Percentiles rank a stretch among this genome's conserved stretches.
Conservation (phyloP, 2,888 invertebrate species). For the Acleris laterana region DNA sequence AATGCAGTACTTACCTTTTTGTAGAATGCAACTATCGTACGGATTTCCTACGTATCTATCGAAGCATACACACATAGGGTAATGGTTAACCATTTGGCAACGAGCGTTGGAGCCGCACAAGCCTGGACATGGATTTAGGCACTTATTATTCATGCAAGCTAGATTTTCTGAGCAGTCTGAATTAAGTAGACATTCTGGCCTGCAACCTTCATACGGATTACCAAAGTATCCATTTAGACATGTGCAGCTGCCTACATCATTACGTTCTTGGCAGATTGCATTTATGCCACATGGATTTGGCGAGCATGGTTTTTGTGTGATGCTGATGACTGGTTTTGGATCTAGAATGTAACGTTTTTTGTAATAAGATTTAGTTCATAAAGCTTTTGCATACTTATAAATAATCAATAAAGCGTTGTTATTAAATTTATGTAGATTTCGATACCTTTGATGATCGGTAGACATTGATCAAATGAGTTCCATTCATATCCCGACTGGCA, state of each 20-base stretch:
- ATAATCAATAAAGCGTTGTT: too few species aligned
- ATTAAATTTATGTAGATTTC: not conserved
- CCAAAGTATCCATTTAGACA: constrained; percentile 88
- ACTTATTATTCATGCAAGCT: constrained; percentile 87
- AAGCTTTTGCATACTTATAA: not conserved
- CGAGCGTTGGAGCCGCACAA: constrained; percentile 90
- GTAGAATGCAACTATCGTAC: constrained; percentile 71
- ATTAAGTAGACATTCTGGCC: constrained; percentile 89
- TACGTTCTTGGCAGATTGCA: constrained; percentile 87
- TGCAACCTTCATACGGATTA: constrained; percentile 88
- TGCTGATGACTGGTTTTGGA: constrained; percentile 51
- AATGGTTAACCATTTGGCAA: constrained; percentile 90
- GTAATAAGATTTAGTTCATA: not conserved
- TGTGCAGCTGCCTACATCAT: constrained; percentile 87
- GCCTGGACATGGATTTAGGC: constrained; percentile 89
- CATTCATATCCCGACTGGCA: constrained; percentile 89
- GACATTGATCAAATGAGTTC: constrained; percentile 90
- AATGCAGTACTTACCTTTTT: constrained; percentile 59
- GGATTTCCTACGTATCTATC: constrained; percentile 89
- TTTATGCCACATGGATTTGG: constrained; percentile 88
- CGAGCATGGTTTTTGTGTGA: constrained; percentile 74
- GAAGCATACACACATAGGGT: constrained; percentile 89
- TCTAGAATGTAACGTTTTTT: constrained; percentile 47
- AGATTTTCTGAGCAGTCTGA: constrained; percentile 87
- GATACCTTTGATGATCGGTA: constrained; percentile 65